A percentile compares a stretch with the other conserved stretches of the same genome.
phyloP scores from a whole-genome alignment of 2,113 vertebrate genomes.

The Zosterops pallidus region DNA sequence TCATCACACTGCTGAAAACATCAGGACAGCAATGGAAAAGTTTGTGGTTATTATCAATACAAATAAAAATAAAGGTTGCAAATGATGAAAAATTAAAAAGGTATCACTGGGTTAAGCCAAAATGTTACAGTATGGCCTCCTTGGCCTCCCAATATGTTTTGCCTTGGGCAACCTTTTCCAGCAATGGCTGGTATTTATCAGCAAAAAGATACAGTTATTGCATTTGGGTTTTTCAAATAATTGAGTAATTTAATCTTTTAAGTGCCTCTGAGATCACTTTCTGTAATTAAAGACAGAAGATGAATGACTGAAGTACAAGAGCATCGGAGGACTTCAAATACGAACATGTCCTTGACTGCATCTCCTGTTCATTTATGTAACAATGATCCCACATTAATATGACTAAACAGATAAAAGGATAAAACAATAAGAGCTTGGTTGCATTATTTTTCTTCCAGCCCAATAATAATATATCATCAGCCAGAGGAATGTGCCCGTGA shows the following conservation, averaged over 20 bases:
- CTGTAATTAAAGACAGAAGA: constrained; percentile 67
- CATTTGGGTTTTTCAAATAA: constrained; percentile 49
- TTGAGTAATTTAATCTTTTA: constrained; percentile 67
- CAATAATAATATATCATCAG: background rate
- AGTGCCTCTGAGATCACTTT: constrained; percentile 55
- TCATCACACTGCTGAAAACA: background rate
- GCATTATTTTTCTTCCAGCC: background rate
- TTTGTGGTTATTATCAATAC: background rate
- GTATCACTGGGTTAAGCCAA: background rate
- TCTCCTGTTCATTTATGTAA: constrained; percentile 34
- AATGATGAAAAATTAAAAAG: background rate
- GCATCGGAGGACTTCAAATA: constrained; percentile 28
- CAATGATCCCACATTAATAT: constrained; percentile 11
- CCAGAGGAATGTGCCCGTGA: background rate
- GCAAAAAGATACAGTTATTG: constrained; percentile 45
- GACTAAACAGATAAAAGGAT: constrained; percentile 40
- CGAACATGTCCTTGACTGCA: constrained; percentile 26
- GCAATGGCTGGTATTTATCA: constrained; percentile 50
- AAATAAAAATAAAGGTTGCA: background rate
- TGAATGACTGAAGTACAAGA: constrained; percentile 33
- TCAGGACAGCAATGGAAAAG: background rate
- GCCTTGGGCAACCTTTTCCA: constrained; percentile 13
- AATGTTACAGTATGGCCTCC: background rate
- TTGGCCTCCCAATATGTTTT: background rate
- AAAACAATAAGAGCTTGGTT: constrained; percentile 22